These are phyloP conservation scores for Sapayoa aenigma DNA, from an alignment of 2,113 vertebrate species.

Conservation along the genomic window DNA sequence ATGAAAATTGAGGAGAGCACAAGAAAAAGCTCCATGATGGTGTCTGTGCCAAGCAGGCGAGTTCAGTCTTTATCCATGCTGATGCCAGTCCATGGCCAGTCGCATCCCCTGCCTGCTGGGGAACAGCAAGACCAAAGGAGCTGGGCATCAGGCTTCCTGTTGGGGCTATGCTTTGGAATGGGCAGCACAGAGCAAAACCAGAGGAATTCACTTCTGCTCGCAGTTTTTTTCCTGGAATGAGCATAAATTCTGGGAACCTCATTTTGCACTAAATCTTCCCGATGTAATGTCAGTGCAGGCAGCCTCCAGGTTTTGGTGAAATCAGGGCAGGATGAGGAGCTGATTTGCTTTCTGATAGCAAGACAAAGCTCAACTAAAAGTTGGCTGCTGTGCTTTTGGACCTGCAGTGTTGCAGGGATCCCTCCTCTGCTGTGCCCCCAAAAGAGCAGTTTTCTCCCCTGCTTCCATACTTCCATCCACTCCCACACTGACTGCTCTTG, in stretches of 20 bases:
- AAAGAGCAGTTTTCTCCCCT: not conserved
- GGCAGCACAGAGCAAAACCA: not conserved
- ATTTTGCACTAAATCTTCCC: not conserved
- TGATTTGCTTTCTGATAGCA: not conserved
- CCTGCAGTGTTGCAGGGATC: not conserved
- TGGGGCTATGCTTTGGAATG: not conserved
- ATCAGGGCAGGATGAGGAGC: not conserved
- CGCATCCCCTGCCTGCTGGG: not conserved
- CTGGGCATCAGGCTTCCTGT: not conserved
- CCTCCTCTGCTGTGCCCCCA: not conserved
- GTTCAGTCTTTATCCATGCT: not conserved
- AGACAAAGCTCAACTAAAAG: not conserved
- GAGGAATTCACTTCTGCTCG: not conserved
- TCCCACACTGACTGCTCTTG: not conserved
- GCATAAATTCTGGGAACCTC: not conserved
- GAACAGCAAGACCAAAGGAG: not conserved
- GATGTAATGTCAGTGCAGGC: rapidly evolving
- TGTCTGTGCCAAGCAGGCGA: not conserved
- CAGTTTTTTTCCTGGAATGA: not conserved
- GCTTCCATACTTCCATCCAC: not conserved
- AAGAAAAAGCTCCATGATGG: rapidly evolving
- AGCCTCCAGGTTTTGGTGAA: not conserved
- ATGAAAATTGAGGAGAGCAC: not conserved
- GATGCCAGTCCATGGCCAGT: not conserved
- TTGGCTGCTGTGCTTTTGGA: not conserved